phyloP scores from a whole-genome alignment of 2,113 vertebrate species.

The Tursiops truncatus region DNA sequence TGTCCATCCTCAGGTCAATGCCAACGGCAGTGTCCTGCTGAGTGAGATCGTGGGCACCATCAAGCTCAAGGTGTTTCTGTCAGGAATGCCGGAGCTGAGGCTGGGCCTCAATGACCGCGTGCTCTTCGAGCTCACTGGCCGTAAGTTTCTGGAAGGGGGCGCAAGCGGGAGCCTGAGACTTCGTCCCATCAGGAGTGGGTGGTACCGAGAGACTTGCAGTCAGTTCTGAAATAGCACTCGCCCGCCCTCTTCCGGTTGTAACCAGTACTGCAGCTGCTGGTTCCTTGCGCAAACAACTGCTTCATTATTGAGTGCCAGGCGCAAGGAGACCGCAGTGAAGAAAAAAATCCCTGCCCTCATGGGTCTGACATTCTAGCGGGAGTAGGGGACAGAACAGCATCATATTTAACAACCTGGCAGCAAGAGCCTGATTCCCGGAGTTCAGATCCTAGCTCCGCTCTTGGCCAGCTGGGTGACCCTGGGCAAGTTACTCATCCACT shows the following conservation, averaged over 20 bases:
- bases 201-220: background rate
- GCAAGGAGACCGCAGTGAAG: background rate
- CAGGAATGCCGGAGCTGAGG: slow-evolving; percentile 94
- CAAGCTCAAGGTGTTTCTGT: slow-evolving; percentile 93
- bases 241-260: background rate
- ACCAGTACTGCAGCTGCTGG: background rate
- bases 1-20: slow-evolving; percentile 86
- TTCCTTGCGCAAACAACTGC: fast-evolving
- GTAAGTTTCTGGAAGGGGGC: slow-evolving; percentile 83
- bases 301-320: background rate
- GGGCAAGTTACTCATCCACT: background rate
- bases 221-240: background rate
- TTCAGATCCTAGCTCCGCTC: background rate
- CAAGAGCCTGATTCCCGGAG: background rate
- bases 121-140: slow-evolving; percentile 94
- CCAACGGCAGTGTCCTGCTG: slow-evolving; percentile 89
- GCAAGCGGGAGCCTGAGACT: background rate
- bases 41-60: slow-evolving; percentile 93
- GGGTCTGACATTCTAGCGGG: background rate
- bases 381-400: background rate
- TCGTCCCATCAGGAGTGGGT: fast-evolving
- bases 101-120: slow-evolving; percentile 94
- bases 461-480: background rate
- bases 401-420: background rate
- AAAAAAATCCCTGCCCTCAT: background rate